Percentiles rank a stretch among this genome's conserved stretches.
These are phyloP conservation scores for Homarus americanus DNA, from an alignment of 1,140 invertebrate genomes.

Conservation along the genomic window DNA sequence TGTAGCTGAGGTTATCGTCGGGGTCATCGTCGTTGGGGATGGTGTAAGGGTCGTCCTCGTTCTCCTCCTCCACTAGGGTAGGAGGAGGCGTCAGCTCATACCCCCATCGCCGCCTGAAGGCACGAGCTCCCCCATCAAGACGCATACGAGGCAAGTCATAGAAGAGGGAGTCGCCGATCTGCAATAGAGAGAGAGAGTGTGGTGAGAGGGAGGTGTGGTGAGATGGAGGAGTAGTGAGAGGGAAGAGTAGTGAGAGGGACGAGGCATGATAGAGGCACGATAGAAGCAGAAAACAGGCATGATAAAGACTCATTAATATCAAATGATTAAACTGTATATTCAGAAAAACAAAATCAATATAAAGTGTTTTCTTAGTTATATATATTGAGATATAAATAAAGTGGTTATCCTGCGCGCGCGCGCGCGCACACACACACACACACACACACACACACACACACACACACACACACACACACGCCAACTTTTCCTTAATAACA, in stretches of 20 bases:
- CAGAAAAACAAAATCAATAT: no score
- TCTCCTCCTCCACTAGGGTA: slow-evolving; percentile 82
- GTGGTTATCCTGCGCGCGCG: not conserved
- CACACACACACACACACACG: no score
- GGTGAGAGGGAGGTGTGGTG: no score
- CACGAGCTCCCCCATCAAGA: slow-evolving; percentile 83
- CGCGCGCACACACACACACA: not conserved
- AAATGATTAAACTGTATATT: no score
- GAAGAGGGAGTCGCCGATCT: slow-evolving; percentile 83
- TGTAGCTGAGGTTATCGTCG: slow-evolving; percentile 71
- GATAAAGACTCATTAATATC: no score
- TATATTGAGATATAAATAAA: not conserved
- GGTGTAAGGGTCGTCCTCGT: slow-evolving; percentile 77
- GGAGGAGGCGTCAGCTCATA: slow-evolving; percentile 84
- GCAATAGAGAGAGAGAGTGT: slow-evolving; percentile 68
- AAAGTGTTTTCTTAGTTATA: no score
- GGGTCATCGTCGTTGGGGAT: slow-evolving; percentile 75
- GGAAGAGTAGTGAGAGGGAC: no score
- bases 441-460: not conserved
- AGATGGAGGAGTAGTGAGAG: no score
- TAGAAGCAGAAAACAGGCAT: no score
- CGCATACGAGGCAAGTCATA: slow-evolving; percentile 84
- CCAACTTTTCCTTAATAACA: no score
- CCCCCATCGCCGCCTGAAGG: slow-evolving; percentile 83
- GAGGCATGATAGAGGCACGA: no score